phyloP scores from a whole-genome alignment of 2,888 invertebrate genomes.

The Tanypteryx hageni region DNA sequence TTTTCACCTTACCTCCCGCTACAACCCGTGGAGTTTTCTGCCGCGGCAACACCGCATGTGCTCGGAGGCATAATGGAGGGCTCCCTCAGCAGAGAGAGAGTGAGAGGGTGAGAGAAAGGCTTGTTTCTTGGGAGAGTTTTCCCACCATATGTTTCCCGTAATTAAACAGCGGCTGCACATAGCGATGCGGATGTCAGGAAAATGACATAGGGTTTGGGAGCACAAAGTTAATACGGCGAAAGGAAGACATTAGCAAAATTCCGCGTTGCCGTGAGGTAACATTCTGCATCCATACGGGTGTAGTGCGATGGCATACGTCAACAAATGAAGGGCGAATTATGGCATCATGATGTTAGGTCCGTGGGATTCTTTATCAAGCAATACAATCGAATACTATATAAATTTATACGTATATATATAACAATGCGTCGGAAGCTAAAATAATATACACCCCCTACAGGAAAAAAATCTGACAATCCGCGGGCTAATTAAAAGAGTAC shows the following conservation, averaged over 20 bases:
- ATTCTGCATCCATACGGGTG: background rate
- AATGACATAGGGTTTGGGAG: background rate
- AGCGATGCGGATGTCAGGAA: background rate
- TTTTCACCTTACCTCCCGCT: background rate
- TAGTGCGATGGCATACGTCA: no score
- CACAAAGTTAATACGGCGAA: background rate
- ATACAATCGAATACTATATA: no score
- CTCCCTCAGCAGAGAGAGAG: background rate
- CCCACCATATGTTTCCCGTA: slow-evolving; percentile 9
- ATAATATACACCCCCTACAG: no score
- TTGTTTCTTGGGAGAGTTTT: no score
- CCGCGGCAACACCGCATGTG: background rate
- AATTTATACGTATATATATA: no score
- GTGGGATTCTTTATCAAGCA: no score
- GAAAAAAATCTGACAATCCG: no score
- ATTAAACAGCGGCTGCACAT: background rate
- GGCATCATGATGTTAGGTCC: no score
- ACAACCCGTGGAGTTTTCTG: background rate
- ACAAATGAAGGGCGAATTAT: no score
- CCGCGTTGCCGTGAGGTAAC: background rate
- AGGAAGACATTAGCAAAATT: background rate
- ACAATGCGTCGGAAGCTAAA: no score
- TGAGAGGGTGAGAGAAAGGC: background rate
- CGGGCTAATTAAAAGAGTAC: no score
- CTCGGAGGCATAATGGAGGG: slow-evolving; percentile 11